phyloP scores from a whole-genome alignment of 2,113 vertebrate genomes.

The Miniopterus natalensis region DNA sequence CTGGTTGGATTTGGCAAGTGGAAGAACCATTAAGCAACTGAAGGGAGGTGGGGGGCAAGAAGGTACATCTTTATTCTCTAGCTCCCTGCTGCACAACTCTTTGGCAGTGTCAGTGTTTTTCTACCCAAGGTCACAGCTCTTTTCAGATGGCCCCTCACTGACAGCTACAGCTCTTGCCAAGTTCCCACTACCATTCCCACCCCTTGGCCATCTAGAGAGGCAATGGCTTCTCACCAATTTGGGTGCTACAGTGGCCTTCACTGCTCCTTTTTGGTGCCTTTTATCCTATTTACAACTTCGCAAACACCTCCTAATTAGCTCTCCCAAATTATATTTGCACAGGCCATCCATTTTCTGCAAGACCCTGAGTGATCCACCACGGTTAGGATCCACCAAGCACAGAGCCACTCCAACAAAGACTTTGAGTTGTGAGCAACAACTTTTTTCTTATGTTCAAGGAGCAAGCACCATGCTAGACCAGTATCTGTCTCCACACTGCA shows the following conservation, averaged over 20 bases:
- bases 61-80: not conserved
- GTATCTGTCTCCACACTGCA: not conserved
- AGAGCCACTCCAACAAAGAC: not conserved
- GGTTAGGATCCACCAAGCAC: not conserved
- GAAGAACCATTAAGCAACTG: not conserved
- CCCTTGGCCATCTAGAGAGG: not conserved
- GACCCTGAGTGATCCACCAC: not conserved
- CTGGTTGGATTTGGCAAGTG: not conserved
- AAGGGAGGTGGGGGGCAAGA: not conserved
- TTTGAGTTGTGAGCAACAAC: not conserved
- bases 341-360: not conserved
- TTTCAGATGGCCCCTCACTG: not conserved
- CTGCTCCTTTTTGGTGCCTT: not conserved
- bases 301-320: not conserved
- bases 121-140: not conserved
- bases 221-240: not conserved
- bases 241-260: not conserved
- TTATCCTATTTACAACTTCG: not conserved
- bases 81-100: not conserved
- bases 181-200: not conserved
- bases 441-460: not conserved
- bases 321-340: not conserved
- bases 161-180: not conserved
- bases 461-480: not conserved
- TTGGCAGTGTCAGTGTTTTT: not conserved